Conservation (phyloP, 2,113 vertebrate species). For the Eleginops maclovinus region DNA sequence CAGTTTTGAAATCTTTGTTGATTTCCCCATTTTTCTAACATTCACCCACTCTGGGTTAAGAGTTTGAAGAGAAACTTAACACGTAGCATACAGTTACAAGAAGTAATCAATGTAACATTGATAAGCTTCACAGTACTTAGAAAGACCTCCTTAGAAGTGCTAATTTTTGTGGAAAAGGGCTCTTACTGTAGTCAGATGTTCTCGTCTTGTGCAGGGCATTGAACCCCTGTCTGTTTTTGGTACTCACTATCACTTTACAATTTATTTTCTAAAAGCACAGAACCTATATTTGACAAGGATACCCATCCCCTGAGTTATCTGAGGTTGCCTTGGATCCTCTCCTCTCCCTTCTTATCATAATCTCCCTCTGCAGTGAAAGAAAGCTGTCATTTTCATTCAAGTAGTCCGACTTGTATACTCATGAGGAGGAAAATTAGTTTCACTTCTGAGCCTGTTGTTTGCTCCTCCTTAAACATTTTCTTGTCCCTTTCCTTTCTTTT, state of each 20-base stretch:
- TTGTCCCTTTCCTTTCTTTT: constrained; percentile 16
- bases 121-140: no score
- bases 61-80: no score
- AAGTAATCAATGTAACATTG: no score
- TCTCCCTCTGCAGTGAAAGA: constrained; percentile 21
- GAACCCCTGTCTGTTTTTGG: no score
- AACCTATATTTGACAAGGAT: background rate
- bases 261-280: background rate
- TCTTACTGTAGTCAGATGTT: background rate
- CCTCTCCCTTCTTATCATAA: constrained; percentile 14
- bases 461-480: constrained; percentile 51
- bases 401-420: constrained; percentile 42
- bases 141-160: no score
- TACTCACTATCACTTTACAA: background rate
- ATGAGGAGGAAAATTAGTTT: constrained; percentile 50
- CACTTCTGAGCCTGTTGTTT: constrained; percentile 51
- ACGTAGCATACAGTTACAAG: no score
- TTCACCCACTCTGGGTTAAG: no score
- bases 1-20: no score
- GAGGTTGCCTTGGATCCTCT: background rate
- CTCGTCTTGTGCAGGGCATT: background rate
- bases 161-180: no score
- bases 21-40: no score
- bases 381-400: constrained; percentile 36
- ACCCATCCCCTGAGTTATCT: background rate